A percentile compares a stretch with the other conserved stretches of the same genome.
Conservation (phyloP, 2,888 invertebrate genomes). For the Dascillus cervinus region DNA sequence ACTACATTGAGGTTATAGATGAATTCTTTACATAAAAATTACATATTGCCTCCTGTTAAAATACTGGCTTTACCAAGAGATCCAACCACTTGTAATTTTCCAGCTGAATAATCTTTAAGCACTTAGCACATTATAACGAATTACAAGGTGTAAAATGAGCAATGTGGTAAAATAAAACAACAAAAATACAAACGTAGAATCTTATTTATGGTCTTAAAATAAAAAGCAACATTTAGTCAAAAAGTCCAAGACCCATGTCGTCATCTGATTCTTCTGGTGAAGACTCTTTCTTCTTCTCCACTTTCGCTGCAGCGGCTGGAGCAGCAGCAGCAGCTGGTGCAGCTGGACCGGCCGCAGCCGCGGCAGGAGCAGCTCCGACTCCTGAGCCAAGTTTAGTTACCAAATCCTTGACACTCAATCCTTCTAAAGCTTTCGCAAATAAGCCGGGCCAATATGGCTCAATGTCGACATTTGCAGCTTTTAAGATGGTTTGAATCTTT, state of each 20-base stretch:
- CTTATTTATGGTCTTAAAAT: too few species aligned
- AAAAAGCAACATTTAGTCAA: slow-evolving; percentile 53
- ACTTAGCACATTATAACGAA: slow-evolving; percentile 89
- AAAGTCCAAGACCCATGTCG: slow-evolving; percentile 90
- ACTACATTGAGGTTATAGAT: slow-evolving; percentile 71
- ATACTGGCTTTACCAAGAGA: slow-evolving; percentile 69
- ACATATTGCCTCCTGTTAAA: slow-evolving; percentile 71
- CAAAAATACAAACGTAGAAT: too few species aligned
- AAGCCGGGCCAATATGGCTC: slow-evolving; percentile 99
- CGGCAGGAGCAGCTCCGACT: slow-evolving; percentile 77
- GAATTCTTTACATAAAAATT: slow-evolving; percentile 76
- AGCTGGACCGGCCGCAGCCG: slow-evolving; percentile 57
- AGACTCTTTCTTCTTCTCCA: slow-evolving; percentile 74
- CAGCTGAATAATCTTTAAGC: slow-evolving; percentile 85
- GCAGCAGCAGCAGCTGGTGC: slow-evolving; percentile 60
- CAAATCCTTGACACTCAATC: slow-evolving; percentile 85
- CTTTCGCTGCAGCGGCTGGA: slow-evolving; percentile 53
- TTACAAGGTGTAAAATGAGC: slow-evolving; percentile 87
- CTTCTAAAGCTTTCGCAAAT: slow-evolving; percentile 94
- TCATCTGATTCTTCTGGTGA: slow-evolving; percentile 78
- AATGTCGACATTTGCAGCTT: slow-evolving; percentile 92
- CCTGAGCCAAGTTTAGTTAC: slow-evolving; percentile 91
- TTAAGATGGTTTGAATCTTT: slow-evolving; percentile 93
- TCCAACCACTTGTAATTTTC: slow-evolving; percentile 55
- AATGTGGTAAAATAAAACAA: slow-evolving; percentile 88